Evolutionary conservation across 2,113 vertebrate species (phyloP), one percentile per base, ranked within the genome.

Genomic region (Peromyscus californicus): DNA sequence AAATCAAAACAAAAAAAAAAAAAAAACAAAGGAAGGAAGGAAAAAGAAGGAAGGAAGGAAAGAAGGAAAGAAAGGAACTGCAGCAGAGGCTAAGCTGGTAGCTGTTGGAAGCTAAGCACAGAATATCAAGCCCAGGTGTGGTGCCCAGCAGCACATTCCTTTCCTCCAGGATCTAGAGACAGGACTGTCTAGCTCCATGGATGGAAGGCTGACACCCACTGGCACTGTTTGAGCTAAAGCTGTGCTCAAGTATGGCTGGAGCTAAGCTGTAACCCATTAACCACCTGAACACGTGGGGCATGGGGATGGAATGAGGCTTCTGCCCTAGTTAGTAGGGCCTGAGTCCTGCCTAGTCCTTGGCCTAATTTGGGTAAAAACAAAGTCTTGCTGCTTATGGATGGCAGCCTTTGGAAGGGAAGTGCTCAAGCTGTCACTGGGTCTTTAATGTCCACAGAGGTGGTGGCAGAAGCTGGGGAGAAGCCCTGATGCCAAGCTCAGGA

Each of bases 51-150:
- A 24, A 75, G n/a, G 21, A 10, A n/a, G 17, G 5, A 76, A 29
- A 76, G 13, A 48, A 48, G 45, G 9, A 15, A 26, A 31, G 0
- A 9, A 26, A 78, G 13, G 21, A 83, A 13, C 57, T 83, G 54
- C 2, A 61, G 54, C 36, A 1, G 17, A 39, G 31, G 45, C 65
- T n/a, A 26, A 74, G 42, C 10, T 61, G 29, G 13, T 12, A 61
- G 63, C 42, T 0, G 11, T 7, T 24, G 85, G 21, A 54, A 16
- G 45, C 31, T 24, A 51, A 70, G 67, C 65, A 36, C 1, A 1
- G 54, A n/a, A 21, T 0, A 24, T 42, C 11, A 15, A 54, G 19
- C 6, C 1, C 19, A 36, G 51, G 16, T 1, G 4, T 1, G 72
- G 39, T 4, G 12, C 36, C 57, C 39, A 24, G 21, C 29, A 13